Base-by-base conservation (phyloP, 2,888 invertebrate genomes). In the Caenorhabditis sp. region DNA sequence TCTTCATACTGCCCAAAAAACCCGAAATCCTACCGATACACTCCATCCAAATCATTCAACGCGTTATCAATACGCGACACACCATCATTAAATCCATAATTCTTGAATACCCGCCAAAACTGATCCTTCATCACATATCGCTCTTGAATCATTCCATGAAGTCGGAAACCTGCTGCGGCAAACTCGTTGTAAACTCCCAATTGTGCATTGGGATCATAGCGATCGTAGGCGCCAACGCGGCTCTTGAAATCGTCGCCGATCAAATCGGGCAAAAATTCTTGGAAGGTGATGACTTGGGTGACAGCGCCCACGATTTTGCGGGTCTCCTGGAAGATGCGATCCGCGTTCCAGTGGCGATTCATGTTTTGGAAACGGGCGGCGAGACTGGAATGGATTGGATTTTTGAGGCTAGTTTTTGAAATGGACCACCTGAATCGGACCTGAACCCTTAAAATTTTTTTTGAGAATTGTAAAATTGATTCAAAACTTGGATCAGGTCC, bases 171-270 rank as follows among this genome's bases (percentile, higher is more conserved):
- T 14, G 96, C 97, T 0, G 97, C 95, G 0, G 97, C 95, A 88
- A 99, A 99, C 49, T 94, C 95, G 88, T 97, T 97, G 1, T 95
- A 92, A 80, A 99, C 92, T 1, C 93, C 92, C 0, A 97, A 93
- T 87, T 97, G 92, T 0, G 94, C 81, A 53, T 91, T 90, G 0
- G 93, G 91, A 88, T 97, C 90, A 88, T 99, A 99, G 31, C 93
- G 94, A 53, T 90, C 89, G 87, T 96, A 97, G 52, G 91, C 88
- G 0, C 94, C 94, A 53, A 97, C 86, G 87, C 92, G 90, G 5
- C 70, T 69, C 90, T 93, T 92, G 3, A 77, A 71, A 92, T 86
- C 83, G 1, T 86, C 84, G 0, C 97, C 97, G 4, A 99, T 89
- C 69, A 99, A 91, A 54, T 92, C 90, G 0, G 95, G 95, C 66